phyloP scores from a whole-genome alignment of 2,797 vertebrate species.

The Hemitrygon akajei region DNA sequence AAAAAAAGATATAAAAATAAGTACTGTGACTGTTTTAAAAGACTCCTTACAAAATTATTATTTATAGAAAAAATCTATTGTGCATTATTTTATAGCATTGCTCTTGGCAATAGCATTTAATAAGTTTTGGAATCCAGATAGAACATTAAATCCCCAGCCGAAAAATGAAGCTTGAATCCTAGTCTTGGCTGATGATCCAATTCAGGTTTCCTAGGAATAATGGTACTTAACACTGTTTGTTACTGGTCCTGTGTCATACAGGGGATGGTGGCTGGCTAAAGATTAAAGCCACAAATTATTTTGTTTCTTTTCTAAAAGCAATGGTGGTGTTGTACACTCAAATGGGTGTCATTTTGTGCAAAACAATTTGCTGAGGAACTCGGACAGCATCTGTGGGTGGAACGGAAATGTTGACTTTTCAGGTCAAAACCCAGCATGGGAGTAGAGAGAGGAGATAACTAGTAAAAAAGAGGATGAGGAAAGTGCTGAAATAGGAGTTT shows the following conservation, averaged over 20 bases:
- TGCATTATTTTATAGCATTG: background rate
- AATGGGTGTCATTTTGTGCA: background rate
- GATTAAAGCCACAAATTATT: background rate
- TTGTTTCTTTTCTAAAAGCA: background rate
- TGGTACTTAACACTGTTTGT: background rate
- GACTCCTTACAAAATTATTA: background rate
- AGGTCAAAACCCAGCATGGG: too few relatives aligned
- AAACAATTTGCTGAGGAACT: too few relatives aligned
- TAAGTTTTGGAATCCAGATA: conserved; percentile 11
- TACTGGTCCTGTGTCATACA: background rate
- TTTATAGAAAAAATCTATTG: background rate
- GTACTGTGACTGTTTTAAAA: background rate
- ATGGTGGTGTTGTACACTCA: background rate
- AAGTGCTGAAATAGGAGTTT: too few relatives aligned
- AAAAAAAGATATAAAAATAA: background rate
- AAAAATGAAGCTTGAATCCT: background rate
- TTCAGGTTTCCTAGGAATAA: conserved; percentile 4
- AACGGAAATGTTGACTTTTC: too few relatives aligned
- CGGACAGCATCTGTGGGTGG: too few relatives aligned
- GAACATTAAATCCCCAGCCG: background rate
- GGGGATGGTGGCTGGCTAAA: background rate
- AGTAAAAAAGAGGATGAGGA: too few relatives aligned
- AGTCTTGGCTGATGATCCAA: conserved; percentile 24
- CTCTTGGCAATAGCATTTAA: conserved; percentile 5
- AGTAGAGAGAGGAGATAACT: too few relatives aligned